Conservation (phyloP, 2,888 invertebrate genomes). For the Xestobium rufovillosum region DNA sequence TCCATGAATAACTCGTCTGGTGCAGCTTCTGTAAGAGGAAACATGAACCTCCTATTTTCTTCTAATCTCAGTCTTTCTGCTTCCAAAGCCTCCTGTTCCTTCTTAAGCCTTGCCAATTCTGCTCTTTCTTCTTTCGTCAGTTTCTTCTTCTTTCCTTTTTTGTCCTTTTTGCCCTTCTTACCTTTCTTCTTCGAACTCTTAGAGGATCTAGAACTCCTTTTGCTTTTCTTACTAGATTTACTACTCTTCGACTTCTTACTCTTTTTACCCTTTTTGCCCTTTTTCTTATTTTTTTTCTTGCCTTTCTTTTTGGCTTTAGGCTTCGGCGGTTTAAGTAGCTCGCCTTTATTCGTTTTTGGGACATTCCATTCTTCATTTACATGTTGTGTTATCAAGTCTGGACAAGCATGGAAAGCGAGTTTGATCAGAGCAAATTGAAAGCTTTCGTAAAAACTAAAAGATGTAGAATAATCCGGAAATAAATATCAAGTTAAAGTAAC, state of each 20-base stretch:
- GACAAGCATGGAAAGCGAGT: slow-evolving; percentile 32
- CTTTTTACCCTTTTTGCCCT: slow-evolving; percentile 23
- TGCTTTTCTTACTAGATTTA: slow-evolving; percentile 25
- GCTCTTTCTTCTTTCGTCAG: slow-evolving; percentile 30
- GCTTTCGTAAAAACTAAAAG: slow-evolving; percentile 37
- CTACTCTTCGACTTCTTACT: slow-evolving; percentile 16
- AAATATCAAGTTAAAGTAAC: not conserved
- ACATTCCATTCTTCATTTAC: slow-evolving; percentile 35
- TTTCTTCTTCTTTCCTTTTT: slow-evolving; percentile 18
- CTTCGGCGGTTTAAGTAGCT: slow-evolving; percentile 29
- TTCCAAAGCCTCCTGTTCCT: slow-evolving; percentile 29
- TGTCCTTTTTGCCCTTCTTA: slow-evolving; percentile 22
- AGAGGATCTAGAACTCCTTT: slow-evolving; percentile 19
- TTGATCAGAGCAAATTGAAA: slow-evolving; percentile 38
- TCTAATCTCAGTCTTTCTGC: slow-evolving; percentile 27
- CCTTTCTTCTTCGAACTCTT: slow-evolving; percentile 25
- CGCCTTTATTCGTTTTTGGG: slow-evolving; percentile 36
- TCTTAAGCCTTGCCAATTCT: slow-evolving; percentile 28
- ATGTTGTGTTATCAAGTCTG: slow-evolving; percentile 34
- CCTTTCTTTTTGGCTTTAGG: slow-evolving; percentile 29
- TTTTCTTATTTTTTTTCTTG: slow-evolving; percentile 26
- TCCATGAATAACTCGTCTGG: slow-evolving; percentile 34
- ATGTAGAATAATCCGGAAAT: no score
- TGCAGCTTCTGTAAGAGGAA: slow-evolving; percentile 37
- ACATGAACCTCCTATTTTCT: slow-evolving; percentile 36